Evolutionary conservation across 2,797 vertebrate species (phyloP), one percentile per base, ranked within the genome.

Genomic region (Leptoclinus maculatus): DNA sequence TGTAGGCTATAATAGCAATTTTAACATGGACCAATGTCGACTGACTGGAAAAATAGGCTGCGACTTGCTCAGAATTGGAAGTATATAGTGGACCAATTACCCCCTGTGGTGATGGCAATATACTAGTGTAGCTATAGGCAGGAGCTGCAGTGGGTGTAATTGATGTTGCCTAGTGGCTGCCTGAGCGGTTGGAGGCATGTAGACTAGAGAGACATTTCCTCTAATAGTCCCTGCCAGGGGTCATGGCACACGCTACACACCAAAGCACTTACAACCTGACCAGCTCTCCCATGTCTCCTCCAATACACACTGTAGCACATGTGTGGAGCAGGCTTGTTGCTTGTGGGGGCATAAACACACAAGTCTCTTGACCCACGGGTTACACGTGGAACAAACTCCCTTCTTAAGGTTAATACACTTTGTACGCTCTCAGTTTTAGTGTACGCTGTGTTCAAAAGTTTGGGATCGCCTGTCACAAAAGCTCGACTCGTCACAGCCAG

Each of bases 51-150:
- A 94, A 93, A 93, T 87, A 89, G 89, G 83, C 85, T 88, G 83
- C 7, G 79, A 91, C 92, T 93, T 89, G 76, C 83, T 84, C 5
- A 76, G 91, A 93, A 95, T 92, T 91, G 90, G 84, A 87, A 92
- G 90, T 92, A 88, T 92, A 94, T 91, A 91, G 88, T 71, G 79
- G 88, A 92, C 87, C 94, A 94, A 94, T 94, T 94, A 94, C 92
- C 94, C 92, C 84, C 29, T 66, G 85, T 83, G 86, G 93, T 92
- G 90, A 94, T 91, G 90, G 91, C 89, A 92, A 94, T 93, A 91
- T 88, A 92, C 71, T 68, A 76, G 85, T 81, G 90, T 83, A 79
- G 91, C 87, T 92, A 91, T 88, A 89, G 89, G 88, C 89, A 62
- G 84, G 76, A 70, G 82, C 78, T 83, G 80, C 88, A 85, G 89